These are phyloP conservation scores for Tipula vernalis DNA, from an alignment of 2,888 invertebrate genomes.

Conservation along the genomic window DNA sequence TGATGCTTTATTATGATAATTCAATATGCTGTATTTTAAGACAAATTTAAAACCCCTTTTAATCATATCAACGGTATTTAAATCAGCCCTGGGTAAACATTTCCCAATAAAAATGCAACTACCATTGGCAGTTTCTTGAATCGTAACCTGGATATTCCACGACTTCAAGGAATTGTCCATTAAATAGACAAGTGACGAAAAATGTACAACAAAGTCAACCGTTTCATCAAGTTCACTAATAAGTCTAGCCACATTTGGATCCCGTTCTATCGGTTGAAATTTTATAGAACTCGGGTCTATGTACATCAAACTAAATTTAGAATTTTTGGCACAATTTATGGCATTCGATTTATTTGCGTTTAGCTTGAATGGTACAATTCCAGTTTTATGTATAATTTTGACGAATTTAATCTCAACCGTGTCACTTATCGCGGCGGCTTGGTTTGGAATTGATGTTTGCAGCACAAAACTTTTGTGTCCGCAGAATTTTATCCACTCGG, in stretches of 20 bases:
- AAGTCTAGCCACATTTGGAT: background rate
- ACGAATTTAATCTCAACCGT: background rate
- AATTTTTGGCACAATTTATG: background rate
- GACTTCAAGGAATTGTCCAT: background rate
- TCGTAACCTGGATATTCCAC: background rate
- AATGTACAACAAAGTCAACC: background rate
- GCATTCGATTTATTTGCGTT: background rate
- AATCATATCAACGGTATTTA: background rate
- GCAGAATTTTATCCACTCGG: background rate
- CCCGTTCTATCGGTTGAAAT: background rate
- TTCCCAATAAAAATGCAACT: background rate
- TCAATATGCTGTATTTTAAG: background rate
- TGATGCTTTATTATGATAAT: background rate
- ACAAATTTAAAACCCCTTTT: background rate
- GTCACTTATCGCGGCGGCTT: background rate
- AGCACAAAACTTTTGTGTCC: background rate
- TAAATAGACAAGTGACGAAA: background rate
- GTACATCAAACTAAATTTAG: background rate
- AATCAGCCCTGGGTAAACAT: constrained; percentile 5
- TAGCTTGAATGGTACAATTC: background rate
- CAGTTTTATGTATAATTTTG: background rate
- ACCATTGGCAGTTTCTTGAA: background rate
- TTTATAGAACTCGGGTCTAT: background rate
- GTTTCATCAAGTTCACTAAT: background rate
- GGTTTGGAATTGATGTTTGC: background rate